Percentiles rank a stretch among this genome's conserved stretches.
phyloP scores from a whole-genome alignment of 2,888 invertebrate species.

The Hanleya hanleyi region DNA sequence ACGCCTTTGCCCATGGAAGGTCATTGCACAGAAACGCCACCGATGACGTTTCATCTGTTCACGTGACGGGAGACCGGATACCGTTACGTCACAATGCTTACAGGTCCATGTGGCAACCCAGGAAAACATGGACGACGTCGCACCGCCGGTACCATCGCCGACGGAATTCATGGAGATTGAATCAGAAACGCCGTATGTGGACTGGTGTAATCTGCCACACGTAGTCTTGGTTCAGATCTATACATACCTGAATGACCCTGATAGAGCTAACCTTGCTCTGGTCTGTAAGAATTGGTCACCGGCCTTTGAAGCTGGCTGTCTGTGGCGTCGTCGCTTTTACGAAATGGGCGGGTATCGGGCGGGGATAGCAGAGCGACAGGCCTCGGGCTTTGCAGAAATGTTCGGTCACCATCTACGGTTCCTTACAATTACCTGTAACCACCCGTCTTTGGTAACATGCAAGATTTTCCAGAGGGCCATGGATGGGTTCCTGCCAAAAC shows the following conservation, averaged over 20 bases:
- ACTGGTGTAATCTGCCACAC: conserved; percentile 29
- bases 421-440: conserved; percentile 52
- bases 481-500: conserved; percentile 45
- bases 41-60: too few species aligned
- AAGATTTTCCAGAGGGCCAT: conserved; percentile 53
- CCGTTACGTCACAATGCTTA: too few species aligned
- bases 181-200: too few species aligned
- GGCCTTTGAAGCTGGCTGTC: conserved; percentile 25
- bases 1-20: too few species aligned
- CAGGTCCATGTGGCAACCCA: too few species aligned
- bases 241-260: conserved; percentile 26
- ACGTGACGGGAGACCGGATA: too few species aligned
- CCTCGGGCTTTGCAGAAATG: conserved; percentile 47
- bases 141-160: too few species aligned
- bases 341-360: conserved; percentile 52
- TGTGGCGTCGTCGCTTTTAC: conserved; percentile 40
- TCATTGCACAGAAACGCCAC: too few species aligned
- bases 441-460: conserved; percentile 54
- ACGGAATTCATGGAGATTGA: too few species aligned
- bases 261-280: conserved; percentile 29
- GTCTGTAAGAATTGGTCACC: conserved; percentile 34
- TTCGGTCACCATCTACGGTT: conserved; percentile 48
- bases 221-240: conserved; percentile 30
- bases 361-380: conserved; percentile 36
- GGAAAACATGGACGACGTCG: too few species aligned